Base-by-base conservation (phyloP, 2,113 vertebrate species). In the Vidua macroura region DNA sequence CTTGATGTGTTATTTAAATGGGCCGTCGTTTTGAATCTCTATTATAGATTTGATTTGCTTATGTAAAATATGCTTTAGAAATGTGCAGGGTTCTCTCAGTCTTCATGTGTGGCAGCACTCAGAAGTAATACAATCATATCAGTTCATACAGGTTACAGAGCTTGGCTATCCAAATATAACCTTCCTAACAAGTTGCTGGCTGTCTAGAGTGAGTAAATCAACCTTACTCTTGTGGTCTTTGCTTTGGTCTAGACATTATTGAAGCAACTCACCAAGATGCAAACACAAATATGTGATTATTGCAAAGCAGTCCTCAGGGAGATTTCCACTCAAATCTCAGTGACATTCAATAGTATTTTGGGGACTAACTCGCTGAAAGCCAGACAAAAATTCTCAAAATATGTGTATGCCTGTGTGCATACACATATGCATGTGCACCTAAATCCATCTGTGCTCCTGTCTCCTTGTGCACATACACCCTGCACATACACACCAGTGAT, bases 11-110 rank as follows among this genome's bases (percentile, higher is more conserved):
- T 91, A 90, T 96, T 85, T 81, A 96, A 97, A 89, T 49, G 33
- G 78, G 22, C 68, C 33, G 19, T 93, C 53, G 90, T 95, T 96
- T 77, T 95, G 60, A 93, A 83, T 96, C 80, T 89, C 85, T 66
- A 41, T 85, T 91, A 95, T 35, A 72, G 76, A 81, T 90, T 60
- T 94, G 88, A 89, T 95, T 93, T 93, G 43, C 37, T 95, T 75
- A 90, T 22, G n/a, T 62, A 88, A 93, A 92, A 90, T 43, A 86
- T 12, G 17, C 78, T 92, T 92, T 55, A 95, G 53, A 75, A 88
- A 77, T 12, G 31, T 69, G 41, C 69, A 88, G 24, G 15, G 31
- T 63, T 88, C 53, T 86, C 41, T 73, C 51, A 68, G 79, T 31
- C 39, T 37, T 66, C 10, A 1, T 53, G 31, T 85, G 86, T 62